Percentiles rank a stretch among this genome's conserved stretches.
phyloP scores from a whole-genome alignment of 2,797 vertebrate species.

The Sebastes kiyomatsui region DNA sequence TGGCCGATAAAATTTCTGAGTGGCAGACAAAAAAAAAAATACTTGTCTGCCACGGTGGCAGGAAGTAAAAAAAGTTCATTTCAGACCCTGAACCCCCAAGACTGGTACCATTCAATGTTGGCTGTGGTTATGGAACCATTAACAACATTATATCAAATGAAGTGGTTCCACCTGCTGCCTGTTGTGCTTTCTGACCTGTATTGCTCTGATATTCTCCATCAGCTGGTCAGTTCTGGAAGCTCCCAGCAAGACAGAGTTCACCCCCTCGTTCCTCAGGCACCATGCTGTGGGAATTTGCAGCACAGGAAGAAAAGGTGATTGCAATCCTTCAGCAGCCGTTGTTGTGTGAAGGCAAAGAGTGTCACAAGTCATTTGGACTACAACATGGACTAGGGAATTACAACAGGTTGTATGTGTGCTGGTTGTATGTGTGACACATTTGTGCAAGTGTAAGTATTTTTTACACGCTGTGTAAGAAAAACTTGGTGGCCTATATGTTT shows the following conservation, averaged over 20 bases:
- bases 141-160: not conserved
- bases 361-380: not conserved
- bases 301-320: not conserved
- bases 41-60: too few relatives aligned
- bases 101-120: not conserved
- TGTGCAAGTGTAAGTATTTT: not conserved
- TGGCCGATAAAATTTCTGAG: too few relatives aligned
- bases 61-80: too few relatives aligned
- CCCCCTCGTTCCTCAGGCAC: slow-evolving; percentile 92
- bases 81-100: not conserved
- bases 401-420: not conserved
- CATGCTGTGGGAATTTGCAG: slow-evolving; percentile 83
- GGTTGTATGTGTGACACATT: not conserved
- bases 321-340: not conserved
- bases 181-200: slow-evolving; percentile 84
- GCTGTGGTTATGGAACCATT: not conserved
- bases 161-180: not conserved
- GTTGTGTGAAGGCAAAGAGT: not conserved
- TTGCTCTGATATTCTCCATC: slow-evolving; percentile 92
- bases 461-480: not conserved
- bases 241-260: slow-evolving; percentile 92
- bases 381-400: not conserved
- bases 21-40: too few relatives aligned
- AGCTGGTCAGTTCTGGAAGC: slow-evolving; percentile 91
- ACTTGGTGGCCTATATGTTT: not conserved